A percentile compares a stretch with the other conserved stretches of the same genome.
Evolutionary conservation across 2,797 vertebrate genomes (phyloP).

Genomic region (Manis javanica): DNA sequence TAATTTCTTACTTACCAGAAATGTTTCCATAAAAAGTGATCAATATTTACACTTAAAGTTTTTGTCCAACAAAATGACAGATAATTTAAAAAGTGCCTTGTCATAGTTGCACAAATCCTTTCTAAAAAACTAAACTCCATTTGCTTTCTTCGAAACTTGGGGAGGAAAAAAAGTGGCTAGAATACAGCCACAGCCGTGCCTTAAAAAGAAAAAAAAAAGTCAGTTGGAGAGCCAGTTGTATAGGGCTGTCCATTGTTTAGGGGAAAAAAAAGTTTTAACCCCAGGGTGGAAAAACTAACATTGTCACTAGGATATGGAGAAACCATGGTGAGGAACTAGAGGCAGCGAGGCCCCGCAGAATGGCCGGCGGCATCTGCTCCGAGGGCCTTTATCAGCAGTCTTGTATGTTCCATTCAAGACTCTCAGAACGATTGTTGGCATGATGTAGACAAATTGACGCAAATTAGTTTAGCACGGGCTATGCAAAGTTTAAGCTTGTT

Average conservation of each 20-base stretch:
- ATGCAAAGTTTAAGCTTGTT: constrained; percentile 88
- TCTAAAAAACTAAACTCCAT: constrained; percentile 75
- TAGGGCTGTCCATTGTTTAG: constrained; percentile 84
- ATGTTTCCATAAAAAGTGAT: not conserved
- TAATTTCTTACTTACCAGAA: constrained; percentile 10
- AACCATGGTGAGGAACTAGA: constrained; percentile 92
- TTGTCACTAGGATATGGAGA: constrained; percentile 90
- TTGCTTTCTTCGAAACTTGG: constrained; percentile 76
- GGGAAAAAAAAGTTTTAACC: constrained; percentile 87
- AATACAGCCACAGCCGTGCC: constrained; percentile 73
- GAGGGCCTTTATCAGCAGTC: constrained; percentile 86
- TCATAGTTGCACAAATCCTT: not conserved
- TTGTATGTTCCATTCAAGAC: constrained; percentile 85
- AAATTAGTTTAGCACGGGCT: constrained; percentile 91
- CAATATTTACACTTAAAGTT: not conserved
- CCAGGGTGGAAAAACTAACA: constrained; percentile 89
- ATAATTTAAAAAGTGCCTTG: not conserved
- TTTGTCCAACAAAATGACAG: not conserved
- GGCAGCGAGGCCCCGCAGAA: constrained; percentile 84
- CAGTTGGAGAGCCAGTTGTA: constrained; percentile 84
- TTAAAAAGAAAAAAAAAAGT: constrained; percentile 56
- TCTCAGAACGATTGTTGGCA: constrained; percentile 87
- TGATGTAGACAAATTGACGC: constrained; percentile 92
- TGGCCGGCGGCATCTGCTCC: constrained; percentile 87
- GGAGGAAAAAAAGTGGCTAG: constrained; percentile 31